phyloP scores from a whole-genome alignment of 2,888 invertebrate genomes.

The Alloscopus bannaensis region DNA sequence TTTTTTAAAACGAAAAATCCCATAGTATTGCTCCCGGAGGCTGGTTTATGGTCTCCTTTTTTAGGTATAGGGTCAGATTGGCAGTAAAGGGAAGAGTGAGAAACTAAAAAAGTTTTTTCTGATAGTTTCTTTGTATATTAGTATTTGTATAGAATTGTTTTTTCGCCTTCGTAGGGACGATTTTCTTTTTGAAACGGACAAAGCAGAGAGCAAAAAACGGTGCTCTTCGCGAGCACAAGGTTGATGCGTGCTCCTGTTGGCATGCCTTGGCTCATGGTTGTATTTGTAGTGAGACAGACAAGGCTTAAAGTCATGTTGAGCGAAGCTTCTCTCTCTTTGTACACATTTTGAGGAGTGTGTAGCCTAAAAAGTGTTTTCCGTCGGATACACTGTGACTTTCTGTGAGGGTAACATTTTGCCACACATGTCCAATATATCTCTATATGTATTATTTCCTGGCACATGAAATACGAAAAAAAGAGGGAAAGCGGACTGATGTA shows the following conservation, averaged over 20 bases:
- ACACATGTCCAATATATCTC: not conserved
- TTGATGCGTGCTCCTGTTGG: constrained; percentile 61
- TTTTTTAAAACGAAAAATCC: no score
- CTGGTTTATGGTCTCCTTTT: no score
- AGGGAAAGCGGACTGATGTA: not conserved
- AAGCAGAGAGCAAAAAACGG: not conserved
- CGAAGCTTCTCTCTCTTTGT: not conserved
- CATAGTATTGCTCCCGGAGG: no score
- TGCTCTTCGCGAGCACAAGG: constrained; percentile 50
- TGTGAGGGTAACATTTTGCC: no score
- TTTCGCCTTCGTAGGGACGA: constrained; percentile 28
- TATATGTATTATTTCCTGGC: not conserved
- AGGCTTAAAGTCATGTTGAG: constrained; percentile 9
- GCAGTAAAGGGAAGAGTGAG: no score
- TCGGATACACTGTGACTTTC: not conserved
- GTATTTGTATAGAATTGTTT: no score
- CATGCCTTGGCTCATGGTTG: constrained; percentile 57
- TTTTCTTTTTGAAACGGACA: constrained; percentile 54
- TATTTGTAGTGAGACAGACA: constrained; percentile 7
- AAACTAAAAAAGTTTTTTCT: no score
- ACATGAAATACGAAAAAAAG: not conserved
- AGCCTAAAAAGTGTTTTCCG: constrained; percentile 13
- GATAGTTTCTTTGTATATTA: no score
- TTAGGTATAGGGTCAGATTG: no score
- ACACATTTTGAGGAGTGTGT: constrained; percentile 23